Evolutionary conservation across 2,113 vertebrate genomes (phyloP), one percentile per base, ranked within the genome.

Genomic region (Galemys pyrenaicus): DNA sequence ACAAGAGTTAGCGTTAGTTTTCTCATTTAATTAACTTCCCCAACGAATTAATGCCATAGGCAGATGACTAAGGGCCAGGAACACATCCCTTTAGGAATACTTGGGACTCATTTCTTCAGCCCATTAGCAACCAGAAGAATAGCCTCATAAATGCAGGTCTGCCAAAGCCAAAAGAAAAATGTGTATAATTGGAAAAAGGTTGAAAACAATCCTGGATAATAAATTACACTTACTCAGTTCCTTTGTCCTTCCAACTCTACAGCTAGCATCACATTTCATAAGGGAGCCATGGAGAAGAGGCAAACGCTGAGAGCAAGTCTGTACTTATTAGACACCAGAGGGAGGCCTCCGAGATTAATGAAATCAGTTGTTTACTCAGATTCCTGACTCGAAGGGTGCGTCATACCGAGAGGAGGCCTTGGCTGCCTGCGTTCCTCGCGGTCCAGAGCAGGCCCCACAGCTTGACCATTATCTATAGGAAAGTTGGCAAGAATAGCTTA

Each of bases 301-400:
- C 91, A 82, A 54, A 86, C 70, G 83, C 9, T 1, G 82, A 96
- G 93, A 84, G 83, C 83, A 94, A 95, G 35, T 1, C 58, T 96
- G 56, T 41, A n/a, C 97, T 97, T 97, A 95, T 87, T 97, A 89
- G 96, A 95, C 95, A 97, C 95, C 19, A 94, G 96, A 96, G 94
- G 49, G 95, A 97, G 95, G 96, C 93, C 92, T 30, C 83, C 32
- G n/a, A 96, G 91, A 92, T 0, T 0, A 97, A 87, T 92, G 81
- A 95, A 96, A 96, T 97, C 0, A 71, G 95, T 97, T 98, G 94
- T 98, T 98, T 97, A 96, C 94, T 94, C 84, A 86, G 89, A 97
- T 89, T 97, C 96, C 82, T 54, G 30, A 39, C n/a, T 67, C 5
- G 30, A 58, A 93, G 75, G 44, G 26, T 78, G 24, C 2, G 8